Evolutionary conservation across 2,888 invertebrate species (phyloP).

Genomic region (Andrena bucephala): DNA sequence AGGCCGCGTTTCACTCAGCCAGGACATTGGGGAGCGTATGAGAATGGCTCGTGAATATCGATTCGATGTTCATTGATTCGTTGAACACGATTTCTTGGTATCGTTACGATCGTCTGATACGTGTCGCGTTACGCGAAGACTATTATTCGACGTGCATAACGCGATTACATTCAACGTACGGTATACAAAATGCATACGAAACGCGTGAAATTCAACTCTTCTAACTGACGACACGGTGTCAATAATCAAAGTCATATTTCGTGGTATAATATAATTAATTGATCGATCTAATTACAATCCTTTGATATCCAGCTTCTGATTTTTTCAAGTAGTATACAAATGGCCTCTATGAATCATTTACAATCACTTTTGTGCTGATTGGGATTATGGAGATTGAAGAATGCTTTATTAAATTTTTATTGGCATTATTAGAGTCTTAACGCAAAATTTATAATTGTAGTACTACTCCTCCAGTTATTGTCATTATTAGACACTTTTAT

Average conservation of each 20-base stretch:
- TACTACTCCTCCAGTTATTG: too few relatives aligned
- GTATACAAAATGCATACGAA: slow-evolving; percentile 11
- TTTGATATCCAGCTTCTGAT: too few relatives aligned
- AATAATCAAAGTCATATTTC: neutral
- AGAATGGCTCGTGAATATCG: slow-evolving; percentile 50
- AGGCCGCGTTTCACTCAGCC: slow-evolving; percentile 58
- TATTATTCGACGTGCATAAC: slow-evolving; percentile 5
- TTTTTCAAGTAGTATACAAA: too few relatives aligned
- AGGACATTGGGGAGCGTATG: slow-evolving; percentile 15
- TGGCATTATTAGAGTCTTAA: too few relatives aligned
- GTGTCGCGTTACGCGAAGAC: slow-evolving; percentile 39
- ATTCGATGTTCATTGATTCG: slow-evolving; percentile 62
- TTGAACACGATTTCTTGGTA: slow-evolving; percentile 56
- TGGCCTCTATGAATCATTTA: too few relatives aligned
- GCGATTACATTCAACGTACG: slow-evolving; percentile 32
- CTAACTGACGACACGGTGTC: neutral
- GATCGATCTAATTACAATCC: too few relatives aligned
- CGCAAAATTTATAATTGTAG: too few relatives aligned
- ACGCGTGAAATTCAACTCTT: slow-evolving; percentile 5
- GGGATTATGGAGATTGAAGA: too few relatives aligned
- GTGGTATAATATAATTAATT: neutral
- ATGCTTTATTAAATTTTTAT: too few relatives aligned
- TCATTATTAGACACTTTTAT: too few relatives aligned
- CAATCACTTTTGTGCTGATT: too few relatives aligned
- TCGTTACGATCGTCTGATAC: slow-evolving; percentile 45